Percentiles rank a stretch among this genome's conserved stretches.
phyloP scores from a whole-genome alignment of 2,888 invertebrate genomes.

The Temnothorax unifasciatus region DNA sequence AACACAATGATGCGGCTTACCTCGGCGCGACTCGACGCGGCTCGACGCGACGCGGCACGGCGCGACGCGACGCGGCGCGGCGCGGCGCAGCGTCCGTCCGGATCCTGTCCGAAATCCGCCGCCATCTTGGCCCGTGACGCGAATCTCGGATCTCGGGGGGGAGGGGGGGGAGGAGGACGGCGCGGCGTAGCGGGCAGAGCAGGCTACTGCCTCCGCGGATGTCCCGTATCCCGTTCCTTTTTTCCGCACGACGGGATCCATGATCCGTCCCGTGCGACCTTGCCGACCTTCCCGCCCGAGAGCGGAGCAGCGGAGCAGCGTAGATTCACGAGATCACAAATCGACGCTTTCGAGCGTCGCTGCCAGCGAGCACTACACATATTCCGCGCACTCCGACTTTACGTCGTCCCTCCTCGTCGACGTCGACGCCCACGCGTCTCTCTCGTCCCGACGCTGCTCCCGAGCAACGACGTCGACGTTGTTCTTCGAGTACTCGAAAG shows the following conservation, averaged over 20 bases:
- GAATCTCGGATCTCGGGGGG: constrained; percentile 17
- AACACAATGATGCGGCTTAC: constrained; percentile 39
- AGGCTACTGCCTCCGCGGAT: not conserved
- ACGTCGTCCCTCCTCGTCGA: not conserved
- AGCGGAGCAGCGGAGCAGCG: constrained; percentile 27
- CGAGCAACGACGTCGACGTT: not conserved
- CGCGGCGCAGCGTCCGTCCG: constrained; percentile 36
- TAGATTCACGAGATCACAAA: constrained; percentile 30
- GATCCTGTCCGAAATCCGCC: constrained; percentile 52
- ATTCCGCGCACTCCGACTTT: not conserved
- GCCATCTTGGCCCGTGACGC: constrained; percentile 53
- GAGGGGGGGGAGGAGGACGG: not conserved
- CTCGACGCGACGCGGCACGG: not conserved
- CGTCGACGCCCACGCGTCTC: constrained; percentile 39
- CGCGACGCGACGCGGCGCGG: constrained; percentile 1
- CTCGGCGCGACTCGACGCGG: constrained; percentile 11
- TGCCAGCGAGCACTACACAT: constrained; percentile 2
- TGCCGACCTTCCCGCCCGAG: constrained; percentile 10
- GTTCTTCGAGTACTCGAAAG: not conserved
- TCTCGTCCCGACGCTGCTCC: not conserved
- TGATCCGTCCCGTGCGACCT: constrained; percentile 20
- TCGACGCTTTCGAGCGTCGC: constrained; percentile 5
- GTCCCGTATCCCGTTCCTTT: not conserved
- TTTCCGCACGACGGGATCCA: constrained; percentile 15
- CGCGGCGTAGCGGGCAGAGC: not conserved